Base-by-base conservation (phyloP, 2,113 vertebrate species). In the Pluvianellus socialis region DNA sequence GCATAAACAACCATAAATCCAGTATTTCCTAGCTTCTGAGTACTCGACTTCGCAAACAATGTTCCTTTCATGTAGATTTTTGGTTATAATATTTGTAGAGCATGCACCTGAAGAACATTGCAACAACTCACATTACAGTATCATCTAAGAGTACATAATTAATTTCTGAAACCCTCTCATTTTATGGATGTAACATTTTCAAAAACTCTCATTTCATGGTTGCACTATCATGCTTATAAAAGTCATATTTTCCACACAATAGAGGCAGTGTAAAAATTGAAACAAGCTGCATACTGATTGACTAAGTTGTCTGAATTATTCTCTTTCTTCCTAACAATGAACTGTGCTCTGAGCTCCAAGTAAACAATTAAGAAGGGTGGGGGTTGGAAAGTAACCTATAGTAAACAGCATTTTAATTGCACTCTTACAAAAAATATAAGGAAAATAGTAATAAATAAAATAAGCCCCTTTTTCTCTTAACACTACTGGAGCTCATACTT, bases 161-260 rank as follows among this genome's bases (percentile, higher is more conserved):
- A 15, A 40, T 62, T 79, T 58, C 53, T 68, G 38, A 92, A 91
- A 66, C 14, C 8, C 47, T 32, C 40, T 75, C 22, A 47, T 82
- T 94, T 95, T 94, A 90, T 63, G 45, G 67, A 89, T 44, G 16
- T 11, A 92, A 66, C 58, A 14, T 74, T 95, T 92, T 49, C 47
- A 71, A 73, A 91, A 81, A 50, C 45, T 95, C 82, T 91, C 50
- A 79, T 88, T 95, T 92, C 58, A 85, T 87, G 58, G 80, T 80
- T 74, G 77, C 90, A 88, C 81, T 97, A 95, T 95, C 94, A 86
- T 66, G 84, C 87, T 93, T 86, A 90, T 88, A 92, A 96, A 95
- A 97, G 86, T 94, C 94, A 89, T 88, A 89, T 95, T 95, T 97
- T 97, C 95, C 94, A 96, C 94, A 97, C 95, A 97, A 97, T 96